Base-by-base conservation (phyloP, 1,140 invertebrate genomes). In the Ephestia elutella region DNA sequence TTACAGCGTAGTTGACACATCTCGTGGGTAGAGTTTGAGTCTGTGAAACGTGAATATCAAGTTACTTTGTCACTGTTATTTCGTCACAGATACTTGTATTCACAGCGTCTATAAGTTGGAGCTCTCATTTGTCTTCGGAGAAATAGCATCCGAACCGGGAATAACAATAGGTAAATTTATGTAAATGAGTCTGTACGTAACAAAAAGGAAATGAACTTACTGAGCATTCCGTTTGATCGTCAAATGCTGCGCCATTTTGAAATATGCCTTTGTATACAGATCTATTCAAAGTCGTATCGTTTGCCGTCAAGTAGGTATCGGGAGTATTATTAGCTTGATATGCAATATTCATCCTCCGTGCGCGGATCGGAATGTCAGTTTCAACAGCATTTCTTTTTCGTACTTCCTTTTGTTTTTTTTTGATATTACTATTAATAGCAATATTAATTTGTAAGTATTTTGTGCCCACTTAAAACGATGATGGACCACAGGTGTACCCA, bases 101-200 rank as follows among this genome's bases (percentile, higher is more conserved):
- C 10, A 44, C 15, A 15, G 17, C 17, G 62, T 80, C 75, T 79
- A 78, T 81, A 80, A 81, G 74, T 83, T 77, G 67, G 58, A 70
- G 72, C 75, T 75, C 70, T 80, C 70, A 61, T 72, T 80, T 71
- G 63, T 71, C 62, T 70, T 68, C 66, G 69, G 54, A 73, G 76
- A 44, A 32, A 75, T 72, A 70, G 75, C 70, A 70, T 60, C 56
- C 76, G 68, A 71, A 71, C 70, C 66, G 57, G 66, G 82, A 81
- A 83, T 81, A 79, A 86, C 83, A 84, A 86, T 82, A 83, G 80
- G 79, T 85, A 83, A 83, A 82, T 83, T 83, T 84, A 86, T 86
- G 80, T 83, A 86, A 86, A 86, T 86, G 80, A 83, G 71, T 72
- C 68, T 78, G 68, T 77, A 75, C 75, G 79, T 71, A 79, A 82